Evolutionary conservation across 2,797 vertebrate species (phyloP).

Genomic region (Alca torda): DNA sequence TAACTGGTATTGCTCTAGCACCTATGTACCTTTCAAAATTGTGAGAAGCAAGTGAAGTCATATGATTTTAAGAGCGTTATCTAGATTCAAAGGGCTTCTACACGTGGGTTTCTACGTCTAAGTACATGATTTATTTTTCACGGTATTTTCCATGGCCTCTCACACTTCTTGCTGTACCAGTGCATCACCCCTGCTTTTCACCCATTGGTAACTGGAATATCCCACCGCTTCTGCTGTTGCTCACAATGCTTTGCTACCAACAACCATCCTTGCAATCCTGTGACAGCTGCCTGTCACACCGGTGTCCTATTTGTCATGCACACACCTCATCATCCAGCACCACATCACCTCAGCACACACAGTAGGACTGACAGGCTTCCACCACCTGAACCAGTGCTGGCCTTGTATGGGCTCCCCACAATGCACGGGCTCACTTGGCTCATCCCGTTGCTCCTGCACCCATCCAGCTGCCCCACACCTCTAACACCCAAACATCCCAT

Average conservation of each 20-base stretch:
- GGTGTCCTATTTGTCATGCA: fast-evolving
- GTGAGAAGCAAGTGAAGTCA: background rate
- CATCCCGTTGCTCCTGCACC: background rate
- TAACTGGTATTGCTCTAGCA: fast-evolving
- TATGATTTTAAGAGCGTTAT: background rate
- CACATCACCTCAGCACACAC: background rate
- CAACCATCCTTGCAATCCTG: background rate
- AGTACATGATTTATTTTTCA: background rate
- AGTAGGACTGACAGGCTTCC: background rate
- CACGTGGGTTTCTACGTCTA: fast-evolving
- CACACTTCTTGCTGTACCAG: background rate
- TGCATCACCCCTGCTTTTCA: background rate
- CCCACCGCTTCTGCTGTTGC: background rate
- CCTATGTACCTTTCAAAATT: background rate
- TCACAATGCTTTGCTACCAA: background rate
- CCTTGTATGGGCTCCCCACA: fast-evolving
- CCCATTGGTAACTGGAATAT: background rate
- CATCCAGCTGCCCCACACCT: background rate
- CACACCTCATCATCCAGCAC: fast-evolving
- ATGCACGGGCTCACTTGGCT: background rate
- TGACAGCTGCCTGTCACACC: background rate
- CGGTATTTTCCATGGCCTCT: background rate
- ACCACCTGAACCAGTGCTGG: background rate
- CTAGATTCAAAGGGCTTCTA: background rate
- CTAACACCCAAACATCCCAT: background rate